Base-by-base conservation (phyloP, 2,888 invertebrate species). In the Sinopyrophorus schimmeli region DNA sequence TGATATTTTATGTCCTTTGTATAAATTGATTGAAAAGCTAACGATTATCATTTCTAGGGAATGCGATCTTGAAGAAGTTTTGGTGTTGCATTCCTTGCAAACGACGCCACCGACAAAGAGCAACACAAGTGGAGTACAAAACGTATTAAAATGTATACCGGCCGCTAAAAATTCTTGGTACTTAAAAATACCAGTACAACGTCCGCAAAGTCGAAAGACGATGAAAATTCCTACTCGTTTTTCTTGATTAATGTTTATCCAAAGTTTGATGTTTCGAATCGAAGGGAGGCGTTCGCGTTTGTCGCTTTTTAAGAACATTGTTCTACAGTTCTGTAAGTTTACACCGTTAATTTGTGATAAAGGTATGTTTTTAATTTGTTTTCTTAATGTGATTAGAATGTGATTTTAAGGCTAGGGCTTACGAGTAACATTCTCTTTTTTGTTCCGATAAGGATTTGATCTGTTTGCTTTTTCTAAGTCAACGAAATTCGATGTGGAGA, bases 31-130 rank as follows among this genome's bases (percentile, higher is more conserved):
- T n/a, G n/a, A n/a, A n/a, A n/a, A n/a, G n/a, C n/a, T 7, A 5
- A 14, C 14, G 4, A 32, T 23, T 28, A 37, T 44, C 30, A 37
- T 37, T 67, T 67, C 9, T 74, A 87, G 86, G 62, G 87, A 87
- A 69, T 80, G 81, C 27, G 87, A 87, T 67, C 72, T 88, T 32
- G 87, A 87, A 63, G 87, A 87, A 67, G 80, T 87, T 16, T 71
- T 87, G 9, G 78, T 85, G 6, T 60, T 71, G 39, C 73, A 74
- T 55, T 72, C 71, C n/a, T 30, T 56, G 14, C 66, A 68, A 41
- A 59, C 66, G 7, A 59, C 63, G 53, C 62, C 67, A 52, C 62
- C 47, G 26, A 51, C 46, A 18, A 31, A 10, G 6, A 5, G 10
- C 9, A 42, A 15, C 16, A 42, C 14, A 18, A 40, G 28, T 12